These are phyloP conservation scores for Timema podura DNA, from an alignment of 2,888 invertebrate genomes.

Conservation along the genomic window DNA sequence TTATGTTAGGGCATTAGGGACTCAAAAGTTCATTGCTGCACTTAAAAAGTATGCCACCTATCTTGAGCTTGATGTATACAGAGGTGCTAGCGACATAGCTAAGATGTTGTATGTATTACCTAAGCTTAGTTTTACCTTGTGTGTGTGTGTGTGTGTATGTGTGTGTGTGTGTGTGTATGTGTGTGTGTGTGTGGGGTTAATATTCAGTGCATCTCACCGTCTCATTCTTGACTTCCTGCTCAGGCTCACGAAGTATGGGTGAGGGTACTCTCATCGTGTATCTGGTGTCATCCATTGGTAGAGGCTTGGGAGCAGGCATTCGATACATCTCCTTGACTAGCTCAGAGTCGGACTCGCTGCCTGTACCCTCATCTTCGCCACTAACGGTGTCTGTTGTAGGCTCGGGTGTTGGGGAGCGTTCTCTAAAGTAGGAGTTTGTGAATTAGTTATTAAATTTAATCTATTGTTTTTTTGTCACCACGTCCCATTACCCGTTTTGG, in stretches of 20 bases:
- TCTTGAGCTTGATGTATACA: too few species aligned
- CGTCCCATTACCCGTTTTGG: neutral
- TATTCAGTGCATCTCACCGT: too few species aligned
- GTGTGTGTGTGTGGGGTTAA: too few species aligned
- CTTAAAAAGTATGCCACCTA: too few species aligned
- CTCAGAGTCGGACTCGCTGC: conserved; percentile 46
- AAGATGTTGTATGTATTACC: too few species aligned
- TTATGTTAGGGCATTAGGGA: too few species aligned
- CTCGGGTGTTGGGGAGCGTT: conserved; percentile 51
- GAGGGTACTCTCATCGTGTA: conserved; percentile 37
- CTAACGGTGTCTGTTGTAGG: conserved; percentile 39
- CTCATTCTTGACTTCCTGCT: too few species aligned
- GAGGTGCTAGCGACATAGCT: too few species aligned
- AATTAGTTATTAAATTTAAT: neutral
- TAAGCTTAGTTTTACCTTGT: too few species aligned
- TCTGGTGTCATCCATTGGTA: conserved; percentile 21
- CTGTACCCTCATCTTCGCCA: conserved; percentile 36
- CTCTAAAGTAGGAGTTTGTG: conserved; percentile 39
- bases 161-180: too few species aligned
- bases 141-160: too few species aligned
- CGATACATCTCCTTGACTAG: conserved; percentile 36
- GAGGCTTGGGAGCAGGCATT: conserved; percentile 35
- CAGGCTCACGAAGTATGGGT: conserved; percentile 32
- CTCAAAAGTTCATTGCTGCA: too few species aligned
- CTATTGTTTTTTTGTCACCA: neutral